A percentile compares a stretch with the other conserved stretches of the same genome.
Evolutionary conservation across 2,113 vertebrate species (phyloP).

Genomic region (Gobio gobio): DNA sequence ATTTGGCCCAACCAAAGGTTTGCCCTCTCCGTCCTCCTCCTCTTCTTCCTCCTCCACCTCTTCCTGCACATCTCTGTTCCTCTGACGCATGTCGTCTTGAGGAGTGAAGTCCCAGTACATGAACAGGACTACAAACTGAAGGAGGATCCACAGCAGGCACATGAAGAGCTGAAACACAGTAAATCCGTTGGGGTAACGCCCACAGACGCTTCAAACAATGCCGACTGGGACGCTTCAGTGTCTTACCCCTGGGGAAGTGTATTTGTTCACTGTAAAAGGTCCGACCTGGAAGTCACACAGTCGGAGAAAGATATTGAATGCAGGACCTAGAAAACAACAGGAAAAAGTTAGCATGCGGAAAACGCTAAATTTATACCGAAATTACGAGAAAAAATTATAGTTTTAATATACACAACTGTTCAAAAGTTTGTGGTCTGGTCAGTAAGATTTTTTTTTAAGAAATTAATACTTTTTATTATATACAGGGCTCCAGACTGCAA

Average conservation of each 20-base stretch:
- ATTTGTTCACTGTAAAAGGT: conserved; percentile 81
- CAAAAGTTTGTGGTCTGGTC: too few relatives aligned
- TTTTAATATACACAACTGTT: too few relatives aligned
- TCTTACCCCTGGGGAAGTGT: conserved; percentile 83
- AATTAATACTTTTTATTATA: too few relatives aligned
- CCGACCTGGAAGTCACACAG: conserved; percentile 80
- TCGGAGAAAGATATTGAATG: conserved; percentile 83
- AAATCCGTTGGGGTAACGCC: neutral
- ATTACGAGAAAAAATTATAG: too few relatives aligned
- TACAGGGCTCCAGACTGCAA: too few relatives aligned
- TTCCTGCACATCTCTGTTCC: neutral
- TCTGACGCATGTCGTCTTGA: conserved; percentile 40
- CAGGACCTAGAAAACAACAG: conserved; percentile 73
- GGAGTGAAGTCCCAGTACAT: conserved; percentile 81
- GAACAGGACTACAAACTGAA: conserved; percentile 76
- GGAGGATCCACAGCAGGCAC: conserved; percentile 80
- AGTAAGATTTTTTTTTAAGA: too few relatives aligned
- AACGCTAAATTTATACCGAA: neutral
- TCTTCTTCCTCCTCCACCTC: conserved; percentile 51
- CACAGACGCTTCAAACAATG: neutral
- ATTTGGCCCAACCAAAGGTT: conserved; percentile 68
- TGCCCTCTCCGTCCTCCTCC: conserved; percentile 61
- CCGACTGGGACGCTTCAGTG: neutral
- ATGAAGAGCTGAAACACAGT: conserved; percentile 78
- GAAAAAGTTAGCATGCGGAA: neutral